These are phyloP conservation scores for Brachionus angularis DNA, from an alignment of 1,140 invertebrate genomes.

Conservation along the genomic window DNA sequence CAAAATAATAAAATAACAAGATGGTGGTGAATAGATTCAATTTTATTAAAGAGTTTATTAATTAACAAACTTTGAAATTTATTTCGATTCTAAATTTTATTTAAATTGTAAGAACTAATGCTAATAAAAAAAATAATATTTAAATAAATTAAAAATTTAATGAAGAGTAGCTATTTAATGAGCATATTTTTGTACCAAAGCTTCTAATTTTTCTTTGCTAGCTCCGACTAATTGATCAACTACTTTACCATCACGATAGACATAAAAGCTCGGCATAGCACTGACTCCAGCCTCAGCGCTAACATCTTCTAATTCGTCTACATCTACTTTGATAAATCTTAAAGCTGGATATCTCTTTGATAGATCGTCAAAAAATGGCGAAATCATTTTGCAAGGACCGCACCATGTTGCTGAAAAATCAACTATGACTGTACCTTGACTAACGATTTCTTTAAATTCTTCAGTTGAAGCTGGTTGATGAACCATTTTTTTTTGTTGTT, in stretches of 20 bases:
- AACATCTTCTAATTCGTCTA: conserved; percentile 41
- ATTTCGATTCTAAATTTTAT: too few species aligned
- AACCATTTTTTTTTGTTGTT: conserved; percentile 36
- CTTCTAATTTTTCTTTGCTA: conserved; percentile 41
- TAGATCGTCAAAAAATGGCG: conserved; percentile 40
- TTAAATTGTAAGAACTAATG: too few species aligned
- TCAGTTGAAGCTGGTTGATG: conserved; percentile 29
- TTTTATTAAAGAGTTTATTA: too few species aligned
- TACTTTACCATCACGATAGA: conserved; percentile 24
- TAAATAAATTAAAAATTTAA: too few species aligned
- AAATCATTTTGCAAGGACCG: conserved; percentile 43
- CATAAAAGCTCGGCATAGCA: conserved; percentile 39
- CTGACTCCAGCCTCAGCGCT: conserved; percentile 24
- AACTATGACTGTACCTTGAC: conserved; percentile 20
- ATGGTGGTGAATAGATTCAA: too few species aligned
- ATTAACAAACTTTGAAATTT: too few species aligned
- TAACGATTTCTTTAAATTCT: conserved; percentile 8
- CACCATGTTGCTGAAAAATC: conserved; percentile 41
- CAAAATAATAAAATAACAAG: too few species aligned
- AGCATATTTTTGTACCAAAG: conserved; percentile 40
- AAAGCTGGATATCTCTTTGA: conserved; percentile 19
- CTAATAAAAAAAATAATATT: too few species aligned
- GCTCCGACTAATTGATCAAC: conserved; percentile 38
- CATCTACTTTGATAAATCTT: conserved; percentile 43
- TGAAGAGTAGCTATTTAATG: too few species aligned